Evolutionary conservation across 1,140 invertebrate genomes (phyloP), one percentile per base, ranked within the genome.

Genomic region (Trichomalopsis sarcophagae): DNA sequence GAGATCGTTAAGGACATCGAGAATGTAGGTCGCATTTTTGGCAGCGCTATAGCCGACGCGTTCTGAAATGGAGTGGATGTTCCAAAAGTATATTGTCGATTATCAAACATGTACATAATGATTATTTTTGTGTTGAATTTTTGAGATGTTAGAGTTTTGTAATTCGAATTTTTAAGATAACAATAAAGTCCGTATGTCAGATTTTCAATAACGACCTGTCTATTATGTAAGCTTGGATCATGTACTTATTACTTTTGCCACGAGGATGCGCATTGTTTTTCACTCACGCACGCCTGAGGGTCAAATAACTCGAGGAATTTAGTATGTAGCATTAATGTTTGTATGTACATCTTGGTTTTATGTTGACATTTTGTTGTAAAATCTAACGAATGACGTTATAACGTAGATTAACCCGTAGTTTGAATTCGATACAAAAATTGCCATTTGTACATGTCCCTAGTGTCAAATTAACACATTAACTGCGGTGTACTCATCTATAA

Each of bases 1-100:
- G 68, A 85, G 36, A 13, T 85, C n/a, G 78, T 85, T 33, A 85
- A 85, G 71, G 47, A 79, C 3, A 85, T 85, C 9, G 78, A 85
- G 33, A 62, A 10, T 50, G 78, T 85, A 75, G 84, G 84, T 85
- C 78, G 71, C 40, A 14, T 84, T 55, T 44, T 84, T 23, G 83
- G 55, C 6, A 80, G 50, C 36, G 36, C 68, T 17, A 62, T 81
- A 44, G 13, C 21, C n/a, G 78, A 85, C 17, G 69, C 62, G 11
- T 21, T 80, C 13, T 80, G 33, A 80, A 7, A 78, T 2, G 17
- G 50, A 55, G 11, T 55, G 21, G 11, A 55, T 17, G 11, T 44
- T 44, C 0, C 10, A 7, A 44, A 44, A 44, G 40, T 44, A 44
- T 44, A 44, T 44, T 7, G 40, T 44, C 0, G 9, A 40, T 71